Base-by-base conservation (phyloP, 2,888 invertebrate genomes). In the Limnephilus lunatus region DNA sequence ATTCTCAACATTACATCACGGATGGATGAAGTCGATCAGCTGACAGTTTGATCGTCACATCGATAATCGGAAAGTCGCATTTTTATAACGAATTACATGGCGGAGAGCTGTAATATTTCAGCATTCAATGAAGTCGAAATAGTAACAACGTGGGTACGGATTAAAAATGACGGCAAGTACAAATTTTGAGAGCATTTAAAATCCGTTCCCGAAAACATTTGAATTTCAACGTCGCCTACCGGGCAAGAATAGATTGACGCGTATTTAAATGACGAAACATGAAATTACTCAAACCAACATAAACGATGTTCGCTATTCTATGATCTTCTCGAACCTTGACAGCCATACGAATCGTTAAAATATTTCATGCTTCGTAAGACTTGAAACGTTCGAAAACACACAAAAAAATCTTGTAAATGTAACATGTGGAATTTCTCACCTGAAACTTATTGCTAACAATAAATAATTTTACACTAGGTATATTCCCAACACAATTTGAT, bases 291-390 rank as follows among this genome's bases (percentile, higher is more conserved):
- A 19, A 88, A 80, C 80, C 35, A 14, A 88, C 80, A 30, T 25
- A 19, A 88, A 80, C 80, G 80, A 14, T 80, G 81, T 39, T 80
- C 80, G 19, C 19, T 39, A 91, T 92, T 92, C 92, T 91, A 92
- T 91, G 90, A 91, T 83, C 82, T 92, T 92, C 92, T 92, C 44
- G 86, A 91, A 92, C 91, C 92, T 92, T 92, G 92, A 92, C 92
- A 92, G 90, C 44, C 88, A 88, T 53, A 44, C 86, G 48, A 48
- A 19, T n/a, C 31, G 31, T 30, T 31, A 88, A 30, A 68, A 85
- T 85, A 31, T 14, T 48, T 88, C 32, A 44, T 12, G 39, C 7
- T n/a, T 30, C 44, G 19, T 25, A 83, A 48, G 35, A 86, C 39
- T 86, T 14, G 31, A 44, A 85, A 44, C 14, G n/a, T 35, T 11